Conservation (phyloP, 2,888 invertebrate genomes). For the Brassicogethes aeneus region DNA sequence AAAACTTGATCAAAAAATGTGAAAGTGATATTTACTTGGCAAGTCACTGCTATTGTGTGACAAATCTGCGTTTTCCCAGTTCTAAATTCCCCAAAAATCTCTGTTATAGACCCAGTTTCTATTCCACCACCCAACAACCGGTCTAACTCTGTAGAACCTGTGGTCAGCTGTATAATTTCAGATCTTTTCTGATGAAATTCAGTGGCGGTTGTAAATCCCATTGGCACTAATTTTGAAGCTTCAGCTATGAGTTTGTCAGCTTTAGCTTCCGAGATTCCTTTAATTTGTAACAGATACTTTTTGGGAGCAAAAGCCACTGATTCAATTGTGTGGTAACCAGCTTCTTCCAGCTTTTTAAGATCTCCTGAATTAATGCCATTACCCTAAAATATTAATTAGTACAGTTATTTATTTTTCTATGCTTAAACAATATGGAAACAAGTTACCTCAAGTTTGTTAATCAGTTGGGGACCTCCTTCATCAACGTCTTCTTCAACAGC, state of each 20-base stretch:
- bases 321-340: slow-evolving; percentile 92
- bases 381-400: slow-evolving; percentile 48
- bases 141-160: slow-evolving; percentile 91
- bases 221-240: slow-evolving; percentile 87
- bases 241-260: slow-evolving; percentile 89
- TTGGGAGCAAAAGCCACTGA: slow-evolving; percentile 92
- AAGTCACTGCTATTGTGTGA: slow-evolving; percentile 94
- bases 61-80: slow-evolving; percentile 97
- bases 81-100: slow-evolving; percentile 96
- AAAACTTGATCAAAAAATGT: slow-evolving; percentile 1
- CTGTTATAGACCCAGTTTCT: slow-evolving; percentile 97
- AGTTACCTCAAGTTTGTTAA: slow-evolving; percentile 66
- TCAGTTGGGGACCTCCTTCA: slow-evolving; percentile 62
- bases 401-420: neutral
- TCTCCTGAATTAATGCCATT: slow-evolving; percentile 87
- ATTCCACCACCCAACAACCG: slow-evolving; percentile 90
- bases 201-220: slow-evolving; percentile 98
- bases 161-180: slow-evolving; percentile 90
- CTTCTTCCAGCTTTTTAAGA: slow-evolving; percentile 87
- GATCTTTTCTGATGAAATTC: slow-evolving; percentile 92
- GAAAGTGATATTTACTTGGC: slow-evolving; percentile 58
- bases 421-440: too few species aligned
- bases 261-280: slow-evolving; percentile 96
- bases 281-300: slow-evolving; percentile 77
- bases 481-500: slow-evolving; percentile 50